Percentiles rank a stretch among this genome's conserved stretches.
These are phyloP conservation scores for Caenorhabditis inopinata DNA, from an alignment of 1,140 invertebrate species.

Conservation along the genomic window DNA sequence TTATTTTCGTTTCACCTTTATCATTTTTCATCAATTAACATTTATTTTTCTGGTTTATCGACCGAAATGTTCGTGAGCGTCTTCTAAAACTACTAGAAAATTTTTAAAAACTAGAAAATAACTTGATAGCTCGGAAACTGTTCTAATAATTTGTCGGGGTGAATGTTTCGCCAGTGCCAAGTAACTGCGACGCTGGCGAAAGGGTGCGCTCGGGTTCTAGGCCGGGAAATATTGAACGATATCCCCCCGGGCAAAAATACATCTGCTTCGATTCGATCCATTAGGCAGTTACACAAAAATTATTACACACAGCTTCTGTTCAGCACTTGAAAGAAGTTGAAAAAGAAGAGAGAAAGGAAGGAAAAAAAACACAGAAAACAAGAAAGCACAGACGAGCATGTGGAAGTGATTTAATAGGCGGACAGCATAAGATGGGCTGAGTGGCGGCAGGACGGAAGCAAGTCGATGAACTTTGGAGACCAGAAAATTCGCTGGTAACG, in stretches of 20 bases:
- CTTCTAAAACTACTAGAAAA: too few species aligned
- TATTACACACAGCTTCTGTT: neutral
- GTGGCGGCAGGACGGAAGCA: constrained; percentile 35
- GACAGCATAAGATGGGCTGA: constrained; percentile 40
- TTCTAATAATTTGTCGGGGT: too few species aligned
- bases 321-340: too few species aligned
- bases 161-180: too few species aligned
- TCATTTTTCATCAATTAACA: neutral
- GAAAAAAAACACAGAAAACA: neutral
- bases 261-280: neutral
- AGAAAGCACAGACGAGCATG: neutral
- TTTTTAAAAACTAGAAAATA: too few species aligned
- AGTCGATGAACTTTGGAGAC: constrained; percentile 38
- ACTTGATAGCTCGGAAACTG: too few species aligned
- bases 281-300: neutral
- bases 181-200: too few species aligned
- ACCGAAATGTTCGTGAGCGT: too few species aligned
- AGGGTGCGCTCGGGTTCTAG: too few species aligned
- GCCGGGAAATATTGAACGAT: too few species aligned
- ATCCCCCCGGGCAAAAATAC: neutral
- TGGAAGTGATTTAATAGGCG: constrained; percentile 39
- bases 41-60: too few species aligned
- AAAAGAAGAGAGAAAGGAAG: neutral
- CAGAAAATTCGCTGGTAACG: constrained; percentile 40
- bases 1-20: neutral